Percentiles rank a stretch among this genome's conserved stretches.
Conservation (phyloP, 2,113 vertebrate species). For the Nyctibius bracteatus region DNA sequence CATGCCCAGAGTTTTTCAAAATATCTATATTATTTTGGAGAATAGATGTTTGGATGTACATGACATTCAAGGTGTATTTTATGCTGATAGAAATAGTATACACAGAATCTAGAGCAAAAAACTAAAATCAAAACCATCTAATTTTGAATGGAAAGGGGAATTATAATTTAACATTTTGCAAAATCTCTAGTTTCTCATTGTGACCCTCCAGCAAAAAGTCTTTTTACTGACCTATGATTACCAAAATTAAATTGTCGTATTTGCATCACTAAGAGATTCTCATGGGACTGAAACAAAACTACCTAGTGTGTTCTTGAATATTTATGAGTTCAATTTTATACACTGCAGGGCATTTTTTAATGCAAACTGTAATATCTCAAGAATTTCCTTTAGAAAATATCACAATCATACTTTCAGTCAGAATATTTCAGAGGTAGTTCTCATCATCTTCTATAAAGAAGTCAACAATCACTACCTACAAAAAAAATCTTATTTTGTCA, state of each 20-base stretch:
- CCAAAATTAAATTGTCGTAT: not conserved
- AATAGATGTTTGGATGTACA: not conserved
- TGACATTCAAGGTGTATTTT: not conserved
- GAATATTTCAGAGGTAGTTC: not conserved
- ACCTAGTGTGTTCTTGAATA: not conserved
- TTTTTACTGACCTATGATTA: not conserved
- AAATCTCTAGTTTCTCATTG: not conserved
- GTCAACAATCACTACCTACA: not conserved
- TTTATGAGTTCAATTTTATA: not conserved
- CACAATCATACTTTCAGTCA: not conserved
- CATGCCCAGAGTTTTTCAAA: not conserved
- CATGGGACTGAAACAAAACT: not conserved
- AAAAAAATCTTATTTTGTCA: not conserved
- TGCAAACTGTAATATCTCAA: not conserved
- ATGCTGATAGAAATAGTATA: not conserved
- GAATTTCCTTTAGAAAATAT: not conserved
- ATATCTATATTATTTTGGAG: not conserved
- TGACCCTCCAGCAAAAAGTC: not conserved
- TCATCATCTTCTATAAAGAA: not conserved
- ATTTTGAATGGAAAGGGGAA: not conserved
- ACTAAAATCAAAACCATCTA: not conserved
- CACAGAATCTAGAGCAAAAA: not conserved
- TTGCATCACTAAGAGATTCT: not conserved
- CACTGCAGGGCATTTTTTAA: not conserved
- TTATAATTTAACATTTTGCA: not conserved